Evolutionary conservation across 2,797 vertebrate species (phyloP), one percentile per base, ranked within the genome.

Genomic region (Scarus forsteni): DNA sequence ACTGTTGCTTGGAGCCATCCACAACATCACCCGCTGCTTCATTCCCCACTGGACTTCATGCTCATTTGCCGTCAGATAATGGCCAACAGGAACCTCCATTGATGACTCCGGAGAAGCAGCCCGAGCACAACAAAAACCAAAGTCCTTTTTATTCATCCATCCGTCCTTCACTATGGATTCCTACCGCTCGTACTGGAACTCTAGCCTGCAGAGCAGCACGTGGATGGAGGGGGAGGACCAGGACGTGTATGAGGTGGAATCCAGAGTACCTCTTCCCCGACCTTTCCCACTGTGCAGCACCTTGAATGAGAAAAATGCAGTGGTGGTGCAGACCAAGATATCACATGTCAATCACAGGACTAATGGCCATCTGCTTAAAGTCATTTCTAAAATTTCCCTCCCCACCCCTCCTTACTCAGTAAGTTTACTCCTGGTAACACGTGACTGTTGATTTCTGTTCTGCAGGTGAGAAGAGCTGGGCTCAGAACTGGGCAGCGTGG

Each of bases 331-430:
- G 85, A 99, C 96, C 14, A 93, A 96, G 42, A 97, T 99, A 92
- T 95, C 95, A 0, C 97, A 97, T 87, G 86, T 96, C 89, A 96
- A 91, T 70, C 94, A 97, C 84, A 93, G 94, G 82, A 93, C 82
- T 77, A 95, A 94, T 7, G 96, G 96, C 14, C 98, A 98, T 75
- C 89, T 96, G 77, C 94, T 99, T 88, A 98, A 96, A 85, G 96
- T 99, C 81, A 87, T 99, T 76, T 99, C 98, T 80, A 97, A 94
- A 95, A 98, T 99, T 84, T 99, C 97, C 38, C 90, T 99, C 58
- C 98, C 98, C 84, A 96, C 96, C 39, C 98, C 98, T 73, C 98
- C 98, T 8, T 99, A 98, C 63, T 97, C 96, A 85, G 98, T 99
- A 96, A 99, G 97, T 98, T 55, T 55, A 42, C 48, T 56, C 52